These are phyloP conservation scores for Harpagifer antarcticus DNA, from an alignment of 2,797 vertebrate species.

Conservation along the genomic window DNA sequence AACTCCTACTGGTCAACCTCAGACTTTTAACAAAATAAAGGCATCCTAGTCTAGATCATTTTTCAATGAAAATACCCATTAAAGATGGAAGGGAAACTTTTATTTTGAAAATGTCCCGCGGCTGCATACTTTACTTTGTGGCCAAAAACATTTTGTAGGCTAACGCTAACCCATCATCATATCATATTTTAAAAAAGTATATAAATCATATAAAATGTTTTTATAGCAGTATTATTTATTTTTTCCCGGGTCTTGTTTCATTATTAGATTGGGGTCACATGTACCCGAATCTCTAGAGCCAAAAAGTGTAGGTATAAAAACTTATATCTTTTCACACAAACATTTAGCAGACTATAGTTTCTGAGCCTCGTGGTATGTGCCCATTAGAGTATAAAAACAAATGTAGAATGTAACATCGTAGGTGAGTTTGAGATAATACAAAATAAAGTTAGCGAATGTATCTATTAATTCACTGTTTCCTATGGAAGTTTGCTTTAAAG, in stretches of 20 bases:
- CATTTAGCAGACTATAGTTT: not conserved
- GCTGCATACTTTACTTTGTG: too few relatives aligned
- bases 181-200: too few relatives aligned
- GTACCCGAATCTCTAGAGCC: not conserved
- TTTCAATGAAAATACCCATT: not conserved
- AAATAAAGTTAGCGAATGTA: not conserved
- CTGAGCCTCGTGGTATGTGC: not conserved
- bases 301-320: not conserved
- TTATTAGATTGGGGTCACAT: not conserved
- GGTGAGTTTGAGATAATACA: not conserved
- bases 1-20: not conserved
- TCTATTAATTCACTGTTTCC: not conserved
- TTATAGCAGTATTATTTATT: not conserved
- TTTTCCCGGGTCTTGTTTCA: not conserved
- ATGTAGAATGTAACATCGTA: not conserved
- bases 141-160: not conserved
- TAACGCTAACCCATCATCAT: not conserved
- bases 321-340: not conserved
- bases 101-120: slow-evolving; percentile 15
- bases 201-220: not conserved
- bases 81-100: not conserved
- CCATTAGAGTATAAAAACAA: not conserved
- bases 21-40: slow-evolving; percentile 25
- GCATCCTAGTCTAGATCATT: not conserved
- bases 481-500: slow-evolving; percentile 1